Percentiles rank a stretch among this genome's conserved stretches.
phyloP scores from a whole-genome alignment of 2,888 invertebrate genomes.

The Uropetala carovei region DNA sequence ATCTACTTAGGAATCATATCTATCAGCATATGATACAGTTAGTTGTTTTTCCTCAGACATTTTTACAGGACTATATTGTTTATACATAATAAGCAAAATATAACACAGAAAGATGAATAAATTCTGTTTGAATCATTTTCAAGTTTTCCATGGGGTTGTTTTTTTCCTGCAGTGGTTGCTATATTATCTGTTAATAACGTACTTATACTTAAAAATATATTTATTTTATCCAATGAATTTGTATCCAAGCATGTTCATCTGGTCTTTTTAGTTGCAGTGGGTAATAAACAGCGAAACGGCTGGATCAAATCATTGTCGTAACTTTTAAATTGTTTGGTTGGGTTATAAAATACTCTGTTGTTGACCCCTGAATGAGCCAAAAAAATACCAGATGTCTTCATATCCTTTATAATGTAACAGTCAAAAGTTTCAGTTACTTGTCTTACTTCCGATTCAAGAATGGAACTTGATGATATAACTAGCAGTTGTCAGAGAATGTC shows the following conservation, averaged over 20 bases:
- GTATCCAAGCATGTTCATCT: neutral
- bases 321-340: neutral
- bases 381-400: neutral
- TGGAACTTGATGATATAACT: neutral
- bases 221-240: neutral
- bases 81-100: neutral
- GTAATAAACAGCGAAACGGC: neutral
- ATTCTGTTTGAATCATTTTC: neutral
- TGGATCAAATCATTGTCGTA: neutral
- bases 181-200: conserved; percentile 25
- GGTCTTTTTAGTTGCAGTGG: neutral
- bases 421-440: neutral
- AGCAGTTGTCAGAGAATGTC: neutral
- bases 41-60: neutral
- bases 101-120: neutral
- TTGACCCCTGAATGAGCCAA: neutral
- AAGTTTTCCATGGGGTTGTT: conserved; percentile 12
- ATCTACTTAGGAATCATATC: neutral
- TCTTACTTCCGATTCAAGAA: neutral
- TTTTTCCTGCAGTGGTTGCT: conserved; percentile 8
- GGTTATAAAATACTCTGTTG: neutral
- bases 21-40: neutral
- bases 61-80: neutral
- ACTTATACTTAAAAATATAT: conserved; percentile 32
- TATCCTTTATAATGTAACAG: neutral